Conservation (phyloP, 2,888 invertebrate genomes). For the Drosophila affinis region DNA sequence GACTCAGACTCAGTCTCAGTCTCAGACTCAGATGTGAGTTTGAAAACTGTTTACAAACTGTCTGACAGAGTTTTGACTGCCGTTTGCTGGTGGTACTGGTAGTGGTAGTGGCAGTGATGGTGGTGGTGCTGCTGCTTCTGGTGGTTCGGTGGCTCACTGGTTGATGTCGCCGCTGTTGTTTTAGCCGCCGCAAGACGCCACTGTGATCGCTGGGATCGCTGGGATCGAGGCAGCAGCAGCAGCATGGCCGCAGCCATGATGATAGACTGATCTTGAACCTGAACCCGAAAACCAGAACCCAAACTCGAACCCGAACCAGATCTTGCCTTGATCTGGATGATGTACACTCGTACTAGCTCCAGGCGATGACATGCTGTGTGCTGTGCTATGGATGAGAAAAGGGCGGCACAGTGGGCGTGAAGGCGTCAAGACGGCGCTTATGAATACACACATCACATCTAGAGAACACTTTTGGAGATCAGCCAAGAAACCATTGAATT, state of each 20-base stretch:
- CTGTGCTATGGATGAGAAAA: conserved; percentile 5
- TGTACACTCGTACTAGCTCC: conserved; percentile 55
- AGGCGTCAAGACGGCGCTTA: conserved; percentile 20
- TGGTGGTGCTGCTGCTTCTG: not conserved
- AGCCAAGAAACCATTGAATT: not conserved
- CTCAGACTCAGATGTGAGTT: conserved; percentile 60
- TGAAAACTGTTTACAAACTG: conserved; percentile 79
- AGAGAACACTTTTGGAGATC: conserved; percentile 9
- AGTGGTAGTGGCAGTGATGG: not conserved
- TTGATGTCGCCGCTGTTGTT: conserved; percentile 72
- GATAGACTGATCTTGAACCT: conserved; percentile 59
- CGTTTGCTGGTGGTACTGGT: conserved; percentile 39
- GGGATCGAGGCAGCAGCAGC: conserved; percentile 8
- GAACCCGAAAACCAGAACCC: conserved; percentile 24
- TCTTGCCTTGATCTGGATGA: conserved; percentile 26
- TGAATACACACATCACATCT: conserved; percentile 20
- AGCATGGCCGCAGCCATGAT: conserved; percentile 39
- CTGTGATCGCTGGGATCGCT: conserved; percentile 7
- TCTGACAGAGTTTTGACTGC: conserved; percentile 79
- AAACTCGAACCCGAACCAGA: conserved; percentile 4
- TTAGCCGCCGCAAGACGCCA: conserved; percentile 15
- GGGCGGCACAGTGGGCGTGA: conserved; percentile 70
- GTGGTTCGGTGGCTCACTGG: conserved; percentile 23
- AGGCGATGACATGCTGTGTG: conserved; percentile 73
- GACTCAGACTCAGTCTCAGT: not conserved